These are phyloP conservation scores for Glossophaga mutica DNA, from an alignment of 2,797 vertebrate genomes.

Conservation along the genomic window DNA sequence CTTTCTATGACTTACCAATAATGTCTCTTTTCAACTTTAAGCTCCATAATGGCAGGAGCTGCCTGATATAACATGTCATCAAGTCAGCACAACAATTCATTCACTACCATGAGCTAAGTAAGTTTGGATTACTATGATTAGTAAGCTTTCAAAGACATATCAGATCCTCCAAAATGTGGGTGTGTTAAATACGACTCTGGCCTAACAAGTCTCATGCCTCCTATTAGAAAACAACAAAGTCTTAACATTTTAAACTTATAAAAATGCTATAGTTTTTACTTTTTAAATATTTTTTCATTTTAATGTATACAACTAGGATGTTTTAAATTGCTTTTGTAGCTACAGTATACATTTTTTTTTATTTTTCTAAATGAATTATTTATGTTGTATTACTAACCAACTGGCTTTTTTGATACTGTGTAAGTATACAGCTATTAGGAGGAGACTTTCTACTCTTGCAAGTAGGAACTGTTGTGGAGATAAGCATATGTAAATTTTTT, in stretches of 20 bases:
- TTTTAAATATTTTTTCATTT: conserved; percentile 14
- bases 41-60: neutral
- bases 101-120: neutral
- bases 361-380: conserved; percentile 39
- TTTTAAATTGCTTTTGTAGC: neutral
- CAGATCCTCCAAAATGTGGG: neutral
- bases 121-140: neutral
- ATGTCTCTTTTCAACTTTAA: neutral
- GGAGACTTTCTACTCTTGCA: neutral
- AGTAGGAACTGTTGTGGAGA: neutral
- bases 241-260: neutral
- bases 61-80: neutral
- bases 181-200: neutral
- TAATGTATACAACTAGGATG: neutral
- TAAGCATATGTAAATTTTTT: neutral
- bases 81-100: neutral
- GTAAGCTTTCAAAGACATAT: neutral
- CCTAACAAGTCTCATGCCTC: neutral
- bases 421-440: neutral
- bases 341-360: neutral
- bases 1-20: neutral
- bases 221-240: neutral
- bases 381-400: neutral
- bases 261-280: neutral
- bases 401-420: neutral